Conservation (phyloP, 2,888 invertebrate genomes). For the Diaperis boleti region DNA sequence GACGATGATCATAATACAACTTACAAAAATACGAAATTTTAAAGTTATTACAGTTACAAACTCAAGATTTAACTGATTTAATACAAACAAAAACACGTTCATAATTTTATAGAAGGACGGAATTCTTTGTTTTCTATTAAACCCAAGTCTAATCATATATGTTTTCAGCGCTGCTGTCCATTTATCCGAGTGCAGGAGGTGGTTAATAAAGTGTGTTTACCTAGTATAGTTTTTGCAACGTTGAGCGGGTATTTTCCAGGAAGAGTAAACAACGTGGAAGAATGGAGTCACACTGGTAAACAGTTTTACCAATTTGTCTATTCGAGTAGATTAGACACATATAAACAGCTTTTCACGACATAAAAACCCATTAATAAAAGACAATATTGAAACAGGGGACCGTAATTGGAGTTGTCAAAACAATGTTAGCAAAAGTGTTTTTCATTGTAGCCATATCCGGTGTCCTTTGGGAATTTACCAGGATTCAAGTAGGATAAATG, state of each 20-base stretch:
- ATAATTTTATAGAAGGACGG: too few species aligned
- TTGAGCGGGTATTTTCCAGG: conserved; percentile 17
- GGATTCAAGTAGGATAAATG: conserved; percentile 53
- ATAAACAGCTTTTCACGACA: conserved; percentile 34
- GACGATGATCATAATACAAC: too few species aligned
- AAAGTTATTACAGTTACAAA: too few species aligned
- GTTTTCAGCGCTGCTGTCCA: too few species aligned
- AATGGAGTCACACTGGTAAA: conserved; percentile 30
- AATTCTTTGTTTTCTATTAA: too few species aligned
- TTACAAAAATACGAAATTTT: too few species aligned
- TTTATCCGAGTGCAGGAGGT: too few species aligned
- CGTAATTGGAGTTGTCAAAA: conserved; percentile 52
- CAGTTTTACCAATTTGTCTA: conserved; percentile 37
- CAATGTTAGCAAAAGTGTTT: conserved; percentile 52
- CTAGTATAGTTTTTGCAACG: conserved; percentile 12
- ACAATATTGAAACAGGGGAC: conserved; percentile 49
- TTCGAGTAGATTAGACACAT: conserved; percentile 37
- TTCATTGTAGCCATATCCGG: conserved; percentile 51
- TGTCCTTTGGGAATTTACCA: conserved; percentile 49
- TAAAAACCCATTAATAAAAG: conserved; percentile 45
- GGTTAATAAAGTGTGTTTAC: conserved; percentile 33
- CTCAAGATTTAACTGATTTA: too few species aligned
- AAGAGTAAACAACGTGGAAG: conserved; percentile 17
- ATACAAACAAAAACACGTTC: too few species aligned
- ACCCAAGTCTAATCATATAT: too few species aligned